These are phyloP conservation scores for Lasaia peninsularis DNA, from an alignment of 1,140 invertebrate species.

Conservation along the genomic window DNA sequence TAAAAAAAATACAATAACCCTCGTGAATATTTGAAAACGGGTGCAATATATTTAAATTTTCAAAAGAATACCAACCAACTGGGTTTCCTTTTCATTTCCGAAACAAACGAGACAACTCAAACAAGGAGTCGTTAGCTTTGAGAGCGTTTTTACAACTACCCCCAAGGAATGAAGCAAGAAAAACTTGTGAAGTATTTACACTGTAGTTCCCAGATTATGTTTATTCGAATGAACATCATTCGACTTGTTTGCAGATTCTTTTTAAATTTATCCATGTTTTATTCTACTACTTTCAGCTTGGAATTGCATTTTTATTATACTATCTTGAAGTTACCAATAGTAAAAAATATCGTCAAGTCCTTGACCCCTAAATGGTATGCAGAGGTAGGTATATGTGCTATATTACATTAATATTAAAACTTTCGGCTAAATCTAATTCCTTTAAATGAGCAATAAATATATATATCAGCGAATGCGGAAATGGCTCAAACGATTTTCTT, in stretches of 20 bases:
- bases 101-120: slow-evolving; percentile 17
- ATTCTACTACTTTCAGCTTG: background rate
- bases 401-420: no score
- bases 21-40: background rate
- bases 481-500: no score
- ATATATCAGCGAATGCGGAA: no score
- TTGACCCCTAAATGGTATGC: no score
- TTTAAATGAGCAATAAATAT: no score
- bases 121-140: slow-evolving; percentile 21
- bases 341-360: no score
- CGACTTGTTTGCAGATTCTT: slow-evolving; percentile 1
- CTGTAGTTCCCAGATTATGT: slow-evolving; percentile 6
- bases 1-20: slow-evolving; percentile 2
- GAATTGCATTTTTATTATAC: no score
- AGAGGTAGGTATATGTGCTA: no score
- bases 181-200: slow-evolving; percentile 17
- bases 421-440: no score
- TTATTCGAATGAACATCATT: slow-evolving; percentile 12
- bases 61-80: slow-evolving; percentile 4
- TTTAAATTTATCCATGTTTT: background rate
- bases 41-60: slow-evolving; percentile 4
- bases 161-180: slow-evolving; percentile 18
- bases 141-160: slow-evolving; percentile 18
- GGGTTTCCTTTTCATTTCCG: slow-evolving; percentile 18
- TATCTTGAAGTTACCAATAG: no score